These are phyloP conservation scores for Ctenosaura bakeri DNA, from an alignment of 2,797 vertebrate species.

Conservation along the genomic window DNA sequence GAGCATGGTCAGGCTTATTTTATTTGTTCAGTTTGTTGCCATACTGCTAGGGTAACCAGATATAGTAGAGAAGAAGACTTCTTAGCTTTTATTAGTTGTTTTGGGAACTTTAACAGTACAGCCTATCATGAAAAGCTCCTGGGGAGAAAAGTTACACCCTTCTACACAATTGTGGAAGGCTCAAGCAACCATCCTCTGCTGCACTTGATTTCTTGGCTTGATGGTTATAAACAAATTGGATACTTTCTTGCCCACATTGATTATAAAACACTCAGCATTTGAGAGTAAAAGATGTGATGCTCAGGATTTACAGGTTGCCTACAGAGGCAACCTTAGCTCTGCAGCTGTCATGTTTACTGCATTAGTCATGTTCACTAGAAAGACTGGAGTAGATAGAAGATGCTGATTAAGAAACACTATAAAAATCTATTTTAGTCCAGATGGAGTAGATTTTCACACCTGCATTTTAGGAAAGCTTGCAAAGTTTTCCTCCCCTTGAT, in stretches of 20 bases:
- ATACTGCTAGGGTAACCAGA: slow-evolving; percentile 24
- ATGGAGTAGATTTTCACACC: slow-evolving; percentile 64
- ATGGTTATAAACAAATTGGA: slow-evolving; percentile 13
- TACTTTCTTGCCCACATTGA: background rate
- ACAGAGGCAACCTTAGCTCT: slow-evolving; percentile 44
- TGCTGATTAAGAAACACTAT: slow-evolving; percentile 47
- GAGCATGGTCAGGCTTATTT: slow-evolving; percentile 1
- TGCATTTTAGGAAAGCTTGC: slow-evolving; percentile 67
- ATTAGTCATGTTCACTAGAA: slow-evolving; percentile 54
- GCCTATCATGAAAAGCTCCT: background rate
- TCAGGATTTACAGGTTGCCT: slow-evolving; percentile 42
- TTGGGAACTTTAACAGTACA: background rate
- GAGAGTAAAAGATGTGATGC: background rate
- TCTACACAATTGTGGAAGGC: background rate
- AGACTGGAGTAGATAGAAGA: slow-evolving; percentile 44
- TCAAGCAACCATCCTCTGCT: background rate
- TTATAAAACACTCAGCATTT: background rate
- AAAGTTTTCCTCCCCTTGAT: slow-evolving; percentile 58
- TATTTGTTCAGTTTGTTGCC: slow-evolving; percentile 40
- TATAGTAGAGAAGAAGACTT: slow-evolving; percentile 41
- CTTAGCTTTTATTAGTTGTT: background rate
- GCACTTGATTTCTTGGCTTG: background rate
- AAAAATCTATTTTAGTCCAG: slow-evolving; percentile 57
- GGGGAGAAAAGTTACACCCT: background rate
- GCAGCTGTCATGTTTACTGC: slow-evolving; percentile 49